Evolutionary conservation across 2,113 vertebrate species (phyloP), one percentile per base, ranked within the genome.

Genomic region (Gasterosteus aculeatus): DNA sequence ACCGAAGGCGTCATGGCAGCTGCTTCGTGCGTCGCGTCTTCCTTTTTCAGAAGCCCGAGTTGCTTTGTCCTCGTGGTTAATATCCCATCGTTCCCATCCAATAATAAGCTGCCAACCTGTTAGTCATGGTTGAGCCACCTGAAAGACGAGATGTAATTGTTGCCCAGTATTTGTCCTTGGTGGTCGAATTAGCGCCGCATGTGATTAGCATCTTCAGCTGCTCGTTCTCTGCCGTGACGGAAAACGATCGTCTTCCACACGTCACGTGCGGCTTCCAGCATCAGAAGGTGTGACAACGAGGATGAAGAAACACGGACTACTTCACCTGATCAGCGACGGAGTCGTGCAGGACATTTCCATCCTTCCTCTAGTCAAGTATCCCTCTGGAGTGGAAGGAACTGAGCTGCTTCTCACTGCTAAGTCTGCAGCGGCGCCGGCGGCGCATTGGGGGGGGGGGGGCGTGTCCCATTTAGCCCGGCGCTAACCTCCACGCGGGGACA

Each of bases 131-230:
- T 76, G 78, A 78, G 51, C 70, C 58, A 69, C 54, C 70, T 78
- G 65, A 68, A 49, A 80, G 72, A 82, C 72, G 71, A 72, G 70
- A 67, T 66, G 31, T 81, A 72, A 86, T 85, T 76, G 54, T 57
- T 73, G 69, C 54, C 42, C 33, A 58, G 59, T 68, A 9, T 85
- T 82, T 76, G 80, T 80, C 78, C 76, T 84, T 76, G 66, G 22
- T 73, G 84, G 75, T 71, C 72, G 77, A 79, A 75, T 80, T 80
- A 76, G 66, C 42, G 1, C 54, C 54, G 67, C 35, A 10, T 75
- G 77, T 72, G 62, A 86, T 83, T 71, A 71, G 74, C 75, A 22
- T 77, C 53, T 69, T 51, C 58, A 64, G 68, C 76, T 68, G 42
- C 57, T 44, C 1, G 35, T 51, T 60, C 65, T 78, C 18, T 64